Base-by-base conservation (phyloP, 2,797 vertebrate genomes). In the Anolis apletophallus region DNA sequence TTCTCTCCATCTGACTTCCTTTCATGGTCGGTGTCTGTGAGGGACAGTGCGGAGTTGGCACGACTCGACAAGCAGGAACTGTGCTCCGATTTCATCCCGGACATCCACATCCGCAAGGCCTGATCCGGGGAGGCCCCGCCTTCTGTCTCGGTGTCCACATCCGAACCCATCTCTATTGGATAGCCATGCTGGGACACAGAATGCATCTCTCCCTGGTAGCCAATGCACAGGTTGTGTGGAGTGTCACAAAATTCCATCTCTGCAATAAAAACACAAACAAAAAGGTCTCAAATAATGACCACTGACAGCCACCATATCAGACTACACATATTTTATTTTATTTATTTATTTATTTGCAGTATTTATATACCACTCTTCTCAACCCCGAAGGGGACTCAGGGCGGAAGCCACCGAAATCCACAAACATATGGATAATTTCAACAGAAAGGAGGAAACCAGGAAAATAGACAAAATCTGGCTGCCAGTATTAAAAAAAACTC, bases 11-110 rank as follows among this genome's bases (percentile, higher is more conserved):
- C 98, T 32, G 98, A 99, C 94, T 99, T 99, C 95, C 98, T 96
- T 95, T 99, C 99, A 32, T 99, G 98, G 96, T 99, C 99, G 1
- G 99, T 99, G 95, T 99, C 99, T 0, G 98, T 99, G 93, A 99
- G 98, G 59, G 99, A 99, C 88, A 99, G 94, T 0, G 98, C 98
- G 0, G 98, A 99, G 94, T 99, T 99, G 84, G 99, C 98, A 3
- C 98, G 97, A 96, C 98, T 99, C 0, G 98, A 98, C 90, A 99
- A 95, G 84, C 98, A 98, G 84, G 99, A 99, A 92, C 98, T 99
- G 91, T 98, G 98, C 90, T 99, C 98, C 0, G 98, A 99, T 93
- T 99, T 99, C 94, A 99, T 97, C 54, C 98, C 98, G 26, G 97
- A 97, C 97, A 99, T 98, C 99, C 98, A 99, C 97, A 99, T 98